Evolutionary conservation across 2,888 invertebrate species (phyloP).

Genomic region (Malthinus seriepunctatus): DNA sequence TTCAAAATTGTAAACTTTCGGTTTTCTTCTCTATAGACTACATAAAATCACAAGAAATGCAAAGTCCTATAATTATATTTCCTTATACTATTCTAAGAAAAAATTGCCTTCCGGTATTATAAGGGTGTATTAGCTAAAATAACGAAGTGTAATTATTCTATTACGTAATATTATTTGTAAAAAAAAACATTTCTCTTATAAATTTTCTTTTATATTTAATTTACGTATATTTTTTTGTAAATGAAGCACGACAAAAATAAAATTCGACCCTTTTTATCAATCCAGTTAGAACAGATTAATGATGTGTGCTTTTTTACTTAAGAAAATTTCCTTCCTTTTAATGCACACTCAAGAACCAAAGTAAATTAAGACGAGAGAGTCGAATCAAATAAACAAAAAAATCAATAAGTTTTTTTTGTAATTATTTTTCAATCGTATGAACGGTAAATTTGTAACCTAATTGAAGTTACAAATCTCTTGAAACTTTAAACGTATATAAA

Average conservation of each 20-base stretch:
- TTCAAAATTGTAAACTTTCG: too few species aligned
- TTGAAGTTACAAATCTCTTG: neutral
- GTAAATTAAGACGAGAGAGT: too few species aligned
- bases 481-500: neutral
- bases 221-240: slow-evolving; percentile 6
- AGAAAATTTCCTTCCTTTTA: slow-evolving; percentile 34
- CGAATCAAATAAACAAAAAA: too few species aligned
- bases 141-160: slow-evolving; percentile 29
- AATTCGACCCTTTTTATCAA: slow-evolving; percentile 24
- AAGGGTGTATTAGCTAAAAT: slow-evolving; percentile 16
- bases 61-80: too few species aligned
- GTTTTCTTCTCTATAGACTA: too few species aligned
- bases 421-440: too few species aligned
- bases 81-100: too few species aligned
- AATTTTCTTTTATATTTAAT: slow-evolving; percentile 18
- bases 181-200: slow-evolving; percentile 7
- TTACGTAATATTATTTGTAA: slow-evolving; percentile 24
- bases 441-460: neutral
- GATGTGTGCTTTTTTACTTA: slow-evolving; percentile 41
- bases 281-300: slow-evolving; percentile 42
- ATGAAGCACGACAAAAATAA: slow-evolving; percentile 14
- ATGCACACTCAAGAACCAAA: neutral
- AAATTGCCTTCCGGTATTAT: too few species aligned
- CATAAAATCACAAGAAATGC: too few species aligned
- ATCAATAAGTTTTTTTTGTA: too few species aligned